Evolutionary conservation across 2,797 vertebrate species (phyloP), one percentile per base, ranked within the genome.

Genomic region (Bovichtus variegatus): DNA sequence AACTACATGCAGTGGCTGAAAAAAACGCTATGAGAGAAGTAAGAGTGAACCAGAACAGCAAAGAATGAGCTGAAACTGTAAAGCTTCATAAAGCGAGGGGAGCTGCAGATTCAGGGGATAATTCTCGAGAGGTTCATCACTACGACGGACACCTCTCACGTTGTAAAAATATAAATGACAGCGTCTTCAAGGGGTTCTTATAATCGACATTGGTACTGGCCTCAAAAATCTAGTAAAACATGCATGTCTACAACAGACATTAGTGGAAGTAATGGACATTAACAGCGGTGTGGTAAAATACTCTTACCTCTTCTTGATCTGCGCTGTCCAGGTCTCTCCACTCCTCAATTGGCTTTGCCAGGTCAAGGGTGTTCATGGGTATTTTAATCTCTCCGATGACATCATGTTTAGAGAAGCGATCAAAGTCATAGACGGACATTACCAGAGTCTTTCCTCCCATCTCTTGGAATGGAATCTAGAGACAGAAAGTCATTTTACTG

Each of bases 381-480:
- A 97, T 96, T 90, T 97, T 98, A 34, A 99, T 96, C 91, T 99
- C 98, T 0, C 98, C 98, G 0, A 99, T 99, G 89, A 99, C 97
- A 59, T 99, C 98, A 0, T 99, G 98, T 85, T 99, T 99, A 29
- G 98, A 99, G 95, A 99, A 99, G 77, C 98, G 98, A 85, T 99
- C 98, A 0, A 99, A 99, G 94, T 99, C 98, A 0, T 97, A 99
- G 77, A 99, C 97, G 15, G 97, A 97, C 98, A 99, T 98, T 41
- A 98, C 96, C 87, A 99, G 91, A 0, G 96, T 97, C 91, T 99
- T 99, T 47, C 98, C 98, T 4, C 98, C 98, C 89, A 99, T 96
- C 72, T 99, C 98, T 82, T 96, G 95, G 92, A 99, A 99, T 0
- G 98, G 97, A 70, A 99, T 97, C 98, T 99, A 90, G 11, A 87